These are phyloP conservation scores for Drosophila nigrodunni DNA, from an alignment of 1,140 invertebrate genomes.

Conservation along the genomic window DNA sequence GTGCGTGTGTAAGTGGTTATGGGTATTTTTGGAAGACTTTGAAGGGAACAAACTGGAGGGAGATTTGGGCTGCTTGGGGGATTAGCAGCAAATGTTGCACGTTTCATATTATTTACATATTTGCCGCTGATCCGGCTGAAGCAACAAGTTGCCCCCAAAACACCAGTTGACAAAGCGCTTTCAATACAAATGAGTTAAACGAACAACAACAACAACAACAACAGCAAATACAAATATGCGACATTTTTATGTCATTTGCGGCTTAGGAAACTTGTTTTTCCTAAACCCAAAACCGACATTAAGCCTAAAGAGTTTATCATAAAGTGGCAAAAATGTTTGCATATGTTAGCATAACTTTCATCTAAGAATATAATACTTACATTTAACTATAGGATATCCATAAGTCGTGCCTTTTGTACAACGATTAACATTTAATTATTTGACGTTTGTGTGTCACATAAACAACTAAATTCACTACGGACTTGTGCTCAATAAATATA, in stretches of 20 bases:
- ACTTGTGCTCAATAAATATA: no score
- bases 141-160: constrained; percentile 49
- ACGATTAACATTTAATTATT: neutral
- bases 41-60: neutral
- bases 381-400: neutral
- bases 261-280: constrained; percentile 21
- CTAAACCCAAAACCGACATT: constrained; percentile 6
- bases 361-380: neutral
- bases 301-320: constrained; percentile 11
- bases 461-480: no score
- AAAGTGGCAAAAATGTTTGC: constrained; percentile 1
- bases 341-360: neutral
- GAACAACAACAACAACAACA: constrained; percentile 18
- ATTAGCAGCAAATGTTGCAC: constrained; percentile 59
- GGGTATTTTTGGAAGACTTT: constrained; percentile 4
- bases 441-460: no score
- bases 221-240: constrained; percentile 33
- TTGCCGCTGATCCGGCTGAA: constrained; percentile 40
- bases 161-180: constrained; percentile 36
- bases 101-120: constrained; percentile 56
- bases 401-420: neutral
- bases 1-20: constrained; percentile 38
- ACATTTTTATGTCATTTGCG: constrained; percentile 50
- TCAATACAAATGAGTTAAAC: constrained; percentile 55
- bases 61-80: constrained; percentile 21